Conservation (phyloP, 2,113 vertebrate genomes). For the Mustela lutreola region DNA sequence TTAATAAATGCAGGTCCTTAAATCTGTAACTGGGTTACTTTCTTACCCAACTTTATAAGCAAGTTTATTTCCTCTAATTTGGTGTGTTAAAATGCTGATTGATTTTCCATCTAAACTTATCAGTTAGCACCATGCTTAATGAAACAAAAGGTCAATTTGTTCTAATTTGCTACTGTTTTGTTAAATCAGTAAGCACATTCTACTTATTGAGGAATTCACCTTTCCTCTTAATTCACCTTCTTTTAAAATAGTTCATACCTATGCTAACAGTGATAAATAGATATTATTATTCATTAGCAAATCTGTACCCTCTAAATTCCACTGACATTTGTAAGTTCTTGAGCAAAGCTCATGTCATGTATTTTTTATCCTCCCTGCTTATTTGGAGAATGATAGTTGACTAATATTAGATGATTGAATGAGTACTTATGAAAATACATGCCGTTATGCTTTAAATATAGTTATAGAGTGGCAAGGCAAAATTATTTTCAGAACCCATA, state of each 20-base stretch:
- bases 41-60: neutral
- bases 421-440: neutral
- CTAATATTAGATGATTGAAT: neutral
- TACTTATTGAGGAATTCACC: neutral
- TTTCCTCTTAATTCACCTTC: neutral
- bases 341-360: neutral
- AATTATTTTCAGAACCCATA: neutral
- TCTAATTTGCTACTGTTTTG: slow-evolving; percentile 36
- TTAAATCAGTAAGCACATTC: slow-evolving; percentile 20
- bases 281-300: neutral
- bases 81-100: slow-evolving; percentile 47
- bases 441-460: neutral
- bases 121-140: neutral
- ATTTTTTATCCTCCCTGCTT: neutral
- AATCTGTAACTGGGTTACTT: neutral
- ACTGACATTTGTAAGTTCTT: neutral
- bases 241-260: neutral
- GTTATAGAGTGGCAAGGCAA: neutral
- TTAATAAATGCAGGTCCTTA: neutral
- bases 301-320: neutral
- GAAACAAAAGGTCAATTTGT: slow-evolving; percentile 64
- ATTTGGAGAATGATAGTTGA: neutral
- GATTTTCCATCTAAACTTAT: slow-evolving; percentile 55
- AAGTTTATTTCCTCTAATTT: slow-evolving; percentile 65
- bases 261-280: neutral